Base-by-base conservation (phyloP, 2,113 vertebrate genomes). In the Carettochelys insculpta region DNA sequence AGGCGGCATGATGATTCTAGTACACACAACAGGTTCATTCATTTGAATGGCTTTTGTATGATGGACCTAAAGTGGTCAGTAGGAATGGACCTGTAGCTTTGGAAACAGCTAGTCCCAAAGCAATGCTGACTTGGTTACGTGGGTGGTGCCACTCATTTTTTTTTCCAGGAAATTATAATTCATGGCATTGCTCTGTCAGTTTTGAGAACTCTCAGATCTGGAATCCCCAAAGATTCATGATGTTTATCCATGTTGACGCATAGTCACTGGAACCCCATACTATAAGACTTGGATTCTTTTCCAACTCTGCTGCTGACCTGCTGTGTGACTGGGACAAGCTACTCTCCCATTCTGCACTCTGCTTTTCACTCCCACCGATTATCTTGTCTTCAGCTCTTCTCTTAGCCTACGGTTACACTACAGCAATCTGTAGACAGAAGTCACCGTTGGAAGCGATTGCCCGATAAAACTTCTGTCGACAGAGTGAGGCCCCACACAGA, bases 1-100 rank as follows among this genome's bases (percentile, higher is more conserved):
- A 51, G 43, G 9, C 78, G 86, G 78, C 61, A 90, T 31, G 11
- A 80, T 25, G 29, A 82, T 52, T 82, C 41, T 80, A 91, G 80
- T 17, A 29, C 0, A 0, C 6, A 53, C 12, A 71, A 27, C 0
- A 22, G 19, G 4, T 47, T 54, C 19, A 71, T 89, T 91, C 76
- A 77, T 13, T 76, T 10, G 19, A 45, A 89, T 34, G 43, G 48
- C 7, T 27, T 71, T 48, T 84, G 13, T 0, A 0, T 38, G 17
- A 85, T 29, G 19, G 71, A 45, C 71, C 6, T 75, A 75, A 75
- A 29, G 8, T 22, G 77, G 79, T 25, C n/a, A 2, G 24, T 51
- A 34, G 24, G 16, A 34, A 58, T 77, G 92, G 76, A 68, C 22
- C 34, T 20, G n/a, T 38, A 38, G 61, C 19, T 68, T 68, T 68